phyloP scores from a whole-genome alignment of 2,113 vertebrate genomes.

The Cebus imitator region DNA sequence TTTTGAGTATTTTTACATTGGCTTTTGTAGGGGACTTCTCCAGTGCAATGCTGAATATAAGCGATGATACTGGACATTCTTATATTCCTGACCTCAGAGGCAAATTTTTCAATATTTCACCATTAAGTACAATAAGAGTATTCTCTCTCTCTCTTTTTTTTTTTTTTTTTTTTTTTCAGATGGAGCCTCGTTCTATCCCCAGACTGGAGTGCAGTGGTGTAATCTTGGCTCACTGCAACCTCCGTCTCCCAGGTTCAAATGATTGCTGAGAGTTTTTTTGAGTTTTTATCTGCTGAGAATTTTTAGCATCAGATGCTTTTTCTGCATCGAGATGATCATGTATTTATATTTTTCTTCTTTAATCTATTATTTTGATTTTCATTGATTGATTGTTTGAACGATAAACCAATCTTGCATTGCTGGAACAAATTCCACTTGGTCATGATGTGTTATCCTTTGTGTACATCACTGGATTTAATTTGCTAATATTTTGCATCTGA shows the following conservation, averaged over 20 bases:
- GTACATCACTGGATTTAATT: background rate
- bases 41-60: background rate
- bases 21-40: background rate
- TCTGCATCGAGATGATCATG: background rate
- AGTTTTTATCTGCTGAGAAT: background rate
- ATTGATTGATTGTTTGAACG: background rate
- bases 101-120: background rate
- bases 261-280: background rate
- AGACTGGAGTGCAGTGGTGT: too few species aligned
- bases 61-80: background rate
- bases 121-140: background rate
- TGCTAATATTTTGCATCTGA: background rate
- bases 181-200: too few species aligned
- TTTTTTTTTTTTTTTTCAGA: too few species aligned
- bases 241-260: too few species aligned
- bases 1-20: background rate
- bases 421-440: background rate
- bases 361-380: background rate
- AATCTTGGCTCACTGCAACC: too few species aligned
- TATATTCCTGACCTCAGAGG: background rate
- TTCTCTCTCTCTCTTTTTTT: too few species aligned
- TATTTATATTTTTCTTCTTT: constrained; percentile 11
- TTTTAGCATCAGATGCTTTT: background rate
- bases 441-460: background rate
- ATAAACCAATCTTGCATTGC: background rate